Conservation (phyloP, 2,797 vertebrate genomes). For the Synaphobranchus kaupii region DNA sequence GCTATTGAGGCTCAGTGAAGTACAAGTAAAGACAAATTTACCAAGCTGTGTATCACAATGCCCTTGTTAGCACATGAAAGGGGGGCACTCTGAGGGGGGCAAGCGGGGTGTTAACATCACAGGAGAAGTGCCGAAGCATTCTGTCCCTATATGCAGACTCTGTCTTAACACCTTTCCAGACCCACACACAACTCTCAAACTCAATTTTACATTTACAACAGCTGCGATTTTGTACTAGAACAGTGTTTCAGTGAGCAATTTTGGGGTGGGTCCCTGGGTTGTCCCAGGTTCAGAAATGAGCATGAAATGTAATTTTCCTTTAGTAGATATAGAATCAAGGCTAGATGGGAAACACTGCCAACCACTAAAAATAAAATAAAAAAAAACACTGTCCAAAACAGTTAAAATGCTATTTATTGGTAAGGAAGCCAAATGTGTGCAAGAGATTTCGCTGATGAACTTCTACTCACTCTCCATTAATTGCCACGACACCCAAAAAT, state of each 20-base stretch:
- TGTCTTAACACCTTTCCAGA: background rate
- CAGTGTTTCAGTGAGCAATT: background rate
- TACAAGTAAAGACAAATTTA: constrained; percentile 63
- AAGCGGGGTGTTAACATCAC: constrained; percentile 47
- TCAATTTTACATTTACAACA: background rate
- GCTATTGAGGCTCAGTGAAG: constrained; percentile 52
- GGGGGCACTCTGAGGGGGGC: constrained; percentile 40
- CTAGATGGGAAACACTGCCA: too few relatives aligned
- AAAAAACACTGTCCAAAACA: too few relatives aligned
- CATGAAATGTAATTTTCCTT: background rate
- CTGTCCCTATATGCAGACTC: constrained; percentile 33
- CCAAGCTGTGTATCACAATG: constrained; percentile 53
- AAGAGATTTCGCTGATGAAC: too few relatives aligned
- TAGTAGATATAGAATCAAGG: background rate
- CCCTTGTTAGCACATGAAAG: constrained; percentile 60
- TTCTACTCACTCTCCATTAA: too few relatives aligned
- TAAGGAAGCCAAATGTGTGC: too few relatives aligned
- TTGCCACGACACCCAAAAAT: too few relatives aligned
- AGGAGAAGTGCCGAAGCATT: constrained; percentile 36
- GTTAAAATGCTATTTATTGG: too few relatives aligned
- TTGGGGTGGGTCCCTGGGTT: background rate
- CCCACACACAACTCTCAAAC: too few relatives aligned
- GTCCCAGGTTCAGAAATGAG: background rate
- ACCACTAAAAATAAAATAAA: too few relatives aligned
- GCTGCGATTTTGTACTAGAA: background rate